Evolutionary conservation across 2,113 vertebrate genomes (phyloP).

Genomic region (Syngnathus scovelli): DNA sequence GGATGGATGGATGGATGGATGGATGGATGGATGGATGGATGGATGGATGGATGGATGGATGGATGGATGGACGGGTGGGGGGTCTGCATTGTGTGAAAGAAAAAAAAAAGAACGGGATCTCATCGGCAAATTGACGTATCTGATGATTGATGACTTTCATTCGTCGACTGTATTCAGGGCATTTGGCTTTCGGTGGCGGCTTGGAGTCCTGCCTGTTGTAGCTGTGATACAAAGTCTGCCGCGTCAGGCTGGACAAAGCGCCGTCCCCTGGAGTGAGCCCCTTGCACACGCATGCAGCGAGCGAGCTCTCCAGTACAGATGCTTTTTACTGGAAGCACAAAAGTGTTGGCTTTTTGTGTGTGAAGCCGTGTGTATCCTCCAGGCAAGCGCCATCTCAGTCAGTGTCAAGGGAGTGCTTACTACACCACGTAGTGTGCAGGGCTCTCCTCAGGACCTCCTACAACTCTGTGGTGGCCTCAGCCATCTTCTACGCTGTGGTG

Average conservation of each 20-base stretch:
- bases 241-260: conserved; percentile 22
- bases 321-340: conserved; percentile 44
- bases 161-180: conserved; percentile 47
- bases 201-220: conserved; percentile 25
- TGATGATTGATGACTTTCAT: conserved; percentile 36
- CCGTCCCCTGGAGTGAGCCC: conserved; percentile 49
- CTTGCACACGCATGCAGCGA: conserved; percentile 26
- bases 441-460: no score
- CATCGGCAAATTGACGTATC: conserved; percentile 44
- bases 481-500: no score
- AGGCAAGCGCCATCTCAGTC: conserved; percentile 35
- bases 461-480: no score
- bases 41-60: no score
- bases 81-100: conserved; percentile 15
- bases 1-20: no score
- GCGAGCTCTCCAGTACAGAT: conserved; percentile 36
- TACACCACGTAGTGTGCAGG: conserved; percentile 23
- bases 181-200: conserved; percentile 29
- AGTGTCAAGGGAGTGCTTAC: conserved; percentile 28
- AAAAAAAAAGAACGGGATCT: conserved; percentile 42
- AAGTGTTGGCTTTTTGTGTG: conserved; percentile 27
- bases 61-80: neutral
- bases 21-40: no score
- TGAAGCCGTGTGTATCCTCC: conserved; percentile 22
- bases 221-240: conserved; percentile 47